Percentiles rank a stretch among this genome's conserved stretches.
Evolutionary conservation across 92 coral and sea anemone genomes (phyloP).

Genomic region (Palythoa caribaeorum): DNA sequence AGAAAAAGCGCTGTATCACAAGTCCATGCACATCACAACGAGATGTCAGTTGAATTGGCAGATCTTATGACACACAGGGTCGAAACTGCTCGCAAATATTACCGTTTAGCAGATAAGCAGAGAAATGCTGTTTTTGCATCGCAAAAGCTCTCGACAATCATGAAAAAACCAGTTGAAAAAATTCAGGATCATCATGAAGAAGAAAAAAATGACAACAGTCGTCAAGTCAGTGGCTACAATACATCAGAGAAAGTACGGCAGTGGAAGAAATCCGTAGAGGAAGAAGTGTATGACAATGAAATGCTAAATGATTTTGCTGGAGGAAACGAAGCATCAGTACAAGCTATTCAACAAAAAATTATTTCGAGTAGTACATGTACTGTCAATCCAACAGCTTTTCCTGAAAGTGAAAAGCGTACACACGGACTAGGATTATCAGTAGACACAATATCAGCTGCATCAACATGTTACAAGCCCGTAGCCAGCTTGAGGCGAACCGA

Average conservation of each 20-base stretch:
- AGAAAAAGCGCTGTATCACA: conserved; percentile 41
- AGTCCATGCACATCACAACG: conserved; percentile 37
- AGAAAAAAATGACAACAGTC: neutral
- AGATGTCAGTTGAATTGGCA: conserved; percentile 43
- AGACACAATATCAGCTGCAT: neutral
- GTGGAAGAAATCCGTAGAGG: neutral
- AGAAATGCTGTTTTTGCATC: conserved; percentile 24
- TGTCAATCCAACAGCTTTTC: neutral
- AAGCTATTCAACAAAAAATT: conserved; percentile 14
- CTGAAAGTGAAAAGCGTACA: neutral
- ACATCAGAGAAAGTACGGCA: neutral
- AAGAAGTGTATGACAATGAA: neutral
- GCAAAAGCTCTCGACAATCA: conserved; percentile 3
- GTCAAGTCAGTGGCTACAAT: neutral
- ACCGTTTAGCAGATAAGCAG: conserved; percentile 21
- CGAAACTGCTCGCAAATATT: conserved; percentile 25
- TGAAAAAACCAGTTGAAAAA: conserved; percentile 17
- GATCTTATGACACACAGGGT: conserved; percentile 52
- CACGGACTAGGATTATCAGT: conserved; percentile 3
- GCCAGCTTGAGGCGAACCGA: too few species aligned
- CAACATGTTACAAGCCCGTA: too few species aligned
- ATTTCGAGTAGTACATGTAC: conserved; percentile 1
- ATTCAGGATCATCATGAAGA: neutral
- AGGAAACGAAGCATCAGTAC: neutral
- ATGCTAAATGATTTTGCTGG: conserved; percentile 8